Evolutionary conservation across 2,797 vertebrate species (phyloP), one percentile per base, ranked within the genome.

Genomic region (Chelon labrosus): DNA sequence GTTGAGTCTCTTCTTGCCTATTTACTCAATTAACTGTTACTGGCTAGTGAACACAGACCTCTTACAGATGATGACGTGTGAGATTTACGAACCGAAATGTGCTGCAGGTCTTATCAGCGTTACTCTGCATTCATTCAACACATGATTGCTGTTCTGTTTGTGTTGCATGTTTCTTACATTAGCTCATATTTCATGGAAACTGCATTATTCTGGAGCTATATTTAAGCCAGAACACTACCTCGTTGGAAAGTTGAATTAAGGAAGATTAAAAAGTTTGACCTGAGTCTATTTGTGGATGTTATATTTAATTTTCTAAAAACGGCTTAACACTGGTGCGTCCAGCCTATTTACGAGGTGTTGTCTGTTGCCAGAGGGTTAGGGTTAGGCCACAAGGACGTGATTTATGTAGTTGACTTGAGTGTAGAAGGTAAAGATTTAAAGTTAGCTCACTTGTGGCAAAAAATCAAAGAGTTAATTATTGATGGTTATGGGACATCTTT

Each of bases 1-100:
- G 82, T 83, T 77, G 66, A 74, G 79, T 84, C 86, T 90, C 82
- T 78, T 86, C 83, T 76, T 87, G 85, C 79, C 90, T 88, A 82
- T 85, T 89, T 90, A 88, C 69, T 88, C 88, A 89, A 87, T 92
- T 89, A 84, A 70, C 85, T 83, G 79, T 87, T 83, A 39, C 82
- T 82, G 87, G 84, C 68, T 50, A 27, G 62, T 77, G 81, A 86
- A 72, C 76, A 73, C 70, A 84, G 85, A 87, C 77, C 79, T 78
- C 82, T 74, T 74, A 68, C 85, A 85, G 81, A 86, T 87, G 81
- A 86, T 87, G 85, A 83, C n/a, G 66, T 73, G 60, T 74, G 65
- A 42, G 77, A 57, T 65, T 58, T 58, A 16, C 2, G 7, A 16
- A 57, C 17, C 0, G 7, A 12, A 39, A 65, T 25, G 52, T 72